Conservation (phyloP, 2,888 invertebrate genomes). For the Agyllia agylla region DNA sequence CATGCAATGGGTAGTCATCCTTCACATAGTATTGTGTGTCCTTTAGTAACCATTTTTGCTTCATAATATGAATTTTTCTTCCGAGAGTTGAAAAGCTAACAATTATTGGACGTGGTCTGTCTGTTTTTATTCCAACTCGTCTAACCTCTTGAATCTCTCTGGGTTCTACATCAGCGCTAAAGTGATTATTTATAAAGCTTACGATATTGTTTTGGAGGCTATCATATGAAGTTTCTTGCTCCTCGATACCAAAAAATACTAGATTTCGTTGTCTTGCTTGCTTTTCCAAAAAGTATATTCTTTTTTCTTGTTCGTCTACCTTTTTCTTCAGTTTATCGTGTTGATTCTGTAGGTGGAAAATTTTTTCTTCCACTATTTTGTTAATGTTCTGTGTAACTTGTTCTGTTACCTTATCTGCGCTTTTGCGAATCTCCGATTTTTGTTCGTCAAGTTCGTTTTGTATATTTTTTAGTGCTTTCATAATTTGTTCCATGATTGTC, state of each 20-base stretch:
- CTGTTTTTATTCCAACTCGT: constrained; percentile 48
- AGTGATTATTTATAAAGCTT: constrained; percentile 30
- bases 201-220: constrained; percentile 45
- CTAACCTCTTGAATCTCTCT: constrained; percentile 54
- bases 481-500: constrained; percentile 17
- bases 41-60: constrained; percentile 38
- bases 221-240: constrained; percentile 58
- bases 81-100: constrained; percentile 43
- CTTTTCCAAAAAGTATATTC: constrained; percentile 62
- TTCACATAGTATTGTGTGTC: constrained; percentile 47
- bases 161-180: constrained; percentile 25
- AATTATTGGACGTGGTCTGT: constrained; percentile 43
- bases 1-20: constrained; percentile 72
- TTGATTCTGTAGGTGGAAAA: constrained; percentile 20
- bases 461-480: constrained; percentile 7
- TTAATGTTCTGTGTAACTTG: constrained; percentile 24
- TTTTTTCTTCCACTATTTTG: constrained; percentile 26
- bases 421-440: constrained; percentile 18
- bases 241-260: constrained; percentile 64
- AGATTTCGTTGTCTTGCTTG: constrained; percentile 59
- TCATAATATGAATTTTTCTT: constrained; percentile 45
- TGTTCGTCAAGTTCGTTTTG: constrained; percentile 28
- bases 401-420: constrained; percentile 1
- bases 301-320: constrained; percentile 59
- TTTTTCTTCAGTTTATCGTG: constrained; percentile 51